Base-by-base conservation (phyloP, 2,888 invertebrate species). In the Malacosoma neustria region DNA sequence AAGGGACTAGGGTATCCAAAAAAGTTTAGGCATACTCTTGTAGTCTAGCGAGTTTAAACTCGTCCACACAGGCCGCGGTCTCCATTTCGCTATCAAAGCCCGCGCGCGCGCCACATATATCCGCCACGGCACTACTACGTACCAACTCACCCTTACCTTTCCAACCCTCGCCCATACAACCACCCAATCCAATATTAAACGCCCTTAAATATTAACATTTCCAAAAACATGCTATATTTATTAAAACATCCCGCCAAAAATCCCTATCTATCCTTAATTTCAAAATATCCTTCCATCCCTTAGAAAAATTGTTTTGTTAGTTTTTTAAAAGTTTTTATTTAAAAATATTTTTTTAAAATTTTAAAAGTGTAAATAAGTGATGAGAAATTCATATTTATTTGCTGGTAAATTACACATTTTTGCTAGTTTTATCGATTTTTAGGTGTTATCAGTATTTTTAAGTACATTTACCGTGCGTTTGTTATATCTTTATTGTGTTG, bases 21-120 rank as follows among this genome's bases (percentile, higher is more conserved):
- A 22, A 22, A 22, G 22, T 22, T 22, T 22, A 22, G 22, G 22
- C 9, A 22, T 22, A 31, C n/a, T 11, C 6, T 5, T 31, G 53
- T 45, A 51, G 40, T 54, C 49, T 52, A 51, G 61, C 61, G 63
- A 64, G 70, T 70, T 61, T 64, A 62, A 46, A 43, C 6, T 36
- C 41, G 48, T 36, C 45, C 46, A 58, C 45, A 49, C 48, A 43
- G 42, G 39, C 46, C 38, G 43, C 42, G 41, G 51, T 54, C 63
- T 72, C 72, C 79, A 77, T 73, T 77, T 64, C 62, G 61, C 45
- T 52, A 45, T 43, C 51, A 70, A 42, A 34, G 51, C 57, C 52
- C 74, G 72, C 54, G 61, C 71, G 72, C 59, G 70, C 66, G 58
- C 60, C 61, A 67, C 61, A 39, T 54, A 48, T 49, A 43, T 42